Base-by-base conservation (phyloP, 2,888 invertebrate species). In the Lycaena phlaeas region DNA sequence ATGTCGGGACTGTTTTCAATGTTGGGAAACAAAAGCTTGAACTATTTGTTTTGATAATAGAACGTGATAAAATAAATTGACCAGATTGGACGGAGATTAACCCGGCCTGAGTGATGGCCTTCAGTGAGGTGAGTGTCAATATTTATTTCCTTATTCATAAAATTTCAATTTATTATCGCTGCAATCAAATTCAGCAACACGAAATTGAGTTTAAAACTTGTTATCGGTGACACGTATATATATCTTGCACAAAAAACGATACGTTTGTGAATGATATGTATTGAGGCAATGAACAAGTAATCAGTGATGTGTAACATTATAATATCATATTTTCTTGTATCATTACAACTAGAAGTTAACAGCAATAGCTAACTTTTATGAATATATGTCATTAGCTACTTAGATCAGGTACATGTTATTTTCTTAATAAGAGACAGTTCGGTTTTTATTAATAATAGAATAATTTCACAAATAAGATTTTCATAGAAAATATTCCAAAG, bases 21-120 rank as follows among this genome's bases (percentile, higher is more conserved):
- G 84, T 81, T 74, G 78, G 78, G 67, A 81, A 78, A 81, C 79
- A 81, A 72, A 79, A 76, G 76, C 75, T 59, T 79, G 70, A 82
- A 82, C 78, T 81, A 74, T 79, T 82, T 85, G 82, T 85, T 85
- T 85, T 84, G 81, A 76, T 76, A 34, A 11, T 34, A 73, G 65
- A 69, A 58, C 64, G 73, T 69, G 75, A 64, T 71, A 73, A 66
- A 75, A 60, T 71, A 69, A 70, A 73, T 68, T 70, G 63, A 70
- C 65, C 76, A 81, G 84, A 82, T 84, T 74, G 81, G 78, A 76
- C 69, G 77, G 78, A 76, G 78, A 74, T 79, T 75, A 75, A 84
- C 73, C 73, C 78, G 75, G 85, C 79, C 82, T 71, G 87, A 88
- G 86, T 85, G 70, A 90, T 90, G 90, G 90, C 90, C 89, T 90